Evolutionary conservation across 1,140 invertebrate species (phyloP).

Genomic region (Hylaeus anthracinus): DNA sequence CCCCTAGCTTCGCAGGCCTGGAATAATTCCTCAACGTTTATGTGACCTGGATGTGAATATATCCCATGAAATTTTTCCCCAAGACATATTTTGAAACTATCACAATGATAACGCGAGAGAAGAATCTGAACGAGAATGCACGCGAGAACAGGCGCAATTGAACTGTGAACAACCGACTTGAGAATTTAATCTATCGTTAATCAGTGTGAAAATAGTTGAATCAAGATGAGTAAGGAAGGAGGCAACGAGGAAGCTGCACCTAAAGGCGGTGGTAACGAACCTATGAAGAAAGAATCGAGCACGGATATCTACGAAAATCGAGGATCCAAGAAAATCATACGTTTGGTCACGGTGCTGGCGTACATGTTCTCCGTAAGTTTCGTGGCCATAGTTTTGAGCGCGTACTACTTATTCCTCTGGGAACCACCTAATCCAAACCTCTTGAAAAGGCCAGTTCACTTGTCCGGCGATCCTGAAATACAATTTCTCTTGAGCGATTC

Average conservation of each 20-base stretch:
- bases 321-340: slow-evolving; percentile 83
- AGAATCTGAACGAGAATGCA: neutral
- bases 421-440: slow-evolving; percentile 83
- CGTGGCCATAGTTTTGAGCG: slow-evolving; percentile 89
- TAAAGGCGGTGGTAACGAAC: slow-evolving; percentile 13
- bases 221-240: slow-evolving; percentile 63
- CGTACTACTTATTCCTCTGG: slow-evolving; percentile 94
- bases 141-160: neutral
- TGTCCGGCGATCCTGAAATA: slow-evolving; percentile 47
- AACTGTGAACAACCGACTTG: neutral
- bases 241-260: slow-evolving; percentile 9
- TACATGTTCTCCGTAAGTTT: slow-evolving; percentile 91
- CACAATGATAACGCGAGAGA: neutral
- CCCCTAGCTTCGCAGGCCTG: neutral
- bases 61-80: neutral
- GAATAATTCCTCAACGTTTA: neutral
- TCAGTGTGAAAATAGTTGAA: neutral
- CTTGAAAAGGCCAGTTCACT: slow-evolving; percentile 43
- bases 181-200: neutral
- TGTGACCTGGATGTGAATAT: neutral
- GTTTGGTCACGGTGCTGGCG: slow-evolving; percentile 89
- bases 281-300: slow-evolving; percentile 63
- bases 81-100: neutral
- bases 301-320: slow-evolving; percentile 74
- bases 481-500: slow-evolving; percentile 43